Conservation (phyloP, 2,797 vertebrate species). For the Artibeus lituratus region DNA sequence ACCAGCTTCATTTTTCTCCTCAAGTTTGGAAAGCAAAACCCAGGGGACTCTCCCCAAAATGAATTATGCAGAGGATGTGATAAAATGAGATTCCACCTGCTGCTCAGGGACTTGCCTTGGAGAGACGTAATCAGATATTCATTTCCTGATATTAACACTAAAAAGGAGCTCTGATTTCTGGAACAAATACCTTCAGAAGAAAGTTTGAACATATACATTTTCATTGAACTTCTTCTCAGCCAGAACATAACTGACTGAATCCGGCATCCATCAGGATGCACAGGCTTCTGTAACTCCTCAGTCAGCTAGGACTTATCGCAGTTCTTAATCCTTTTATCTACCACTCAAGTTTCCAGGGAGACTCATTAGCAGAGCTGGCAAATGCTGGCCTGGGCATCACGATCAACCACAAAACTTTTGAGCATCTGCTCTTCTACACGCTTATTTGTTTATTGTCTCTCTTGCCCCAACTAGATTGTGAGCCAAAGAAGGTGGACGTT, state of each 20-base stretch:
- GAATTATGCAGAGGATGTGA: slow-evolving; percentile 72
- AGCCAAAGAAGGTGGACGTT: neutral
- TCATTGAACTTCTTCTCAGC: slow-evolving; percentile 32
- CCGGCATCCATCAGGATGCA: neutral
- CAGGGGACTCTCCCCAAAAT: slow-evolving; percentile 37
- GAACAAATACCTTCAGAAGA: slow-evolving; percentile 46
- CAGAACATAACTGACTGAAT: slow-evolving; percentile 2
- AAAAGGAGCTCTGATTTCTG: slow-evolving; percentile 51
- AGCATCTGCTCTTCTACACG: neutral
- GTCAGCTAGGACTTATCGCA: neutral
- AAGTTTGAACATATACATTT: slow-evolving; percentile 34
- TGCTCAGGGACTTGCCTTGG: slow-evolving; percentile 58
- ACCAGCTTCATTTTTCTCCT: slow-evolving; percentile 30
- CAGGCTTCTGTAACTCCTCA: neutral
- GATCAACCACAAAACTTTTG: neutral
- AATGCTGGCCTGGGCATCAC: neutral
- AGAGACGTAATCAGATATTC: slow-evolving; percentile 74
- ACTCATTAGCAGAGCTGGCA: slow-evolving; percentile 40
- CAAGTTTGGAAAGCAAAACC: slow-evolving; percentile 54
- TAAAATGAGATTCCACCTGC: slow-evolving; percentile 62
- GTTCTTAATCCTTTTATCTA: slow-evolving; percentile 30
- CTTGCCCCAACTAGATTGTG: neutral
- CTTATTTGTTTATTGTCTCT: neutral
- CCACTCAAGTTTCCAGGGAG: slow-evolving; percentile 54
- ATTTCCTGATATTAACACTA: slow-evolving; percentile 74